Evolutionary conservation across 2,797 vertebrate genomes (phyloP).

Genomic region (Microhierax caerulescens): DNA sequence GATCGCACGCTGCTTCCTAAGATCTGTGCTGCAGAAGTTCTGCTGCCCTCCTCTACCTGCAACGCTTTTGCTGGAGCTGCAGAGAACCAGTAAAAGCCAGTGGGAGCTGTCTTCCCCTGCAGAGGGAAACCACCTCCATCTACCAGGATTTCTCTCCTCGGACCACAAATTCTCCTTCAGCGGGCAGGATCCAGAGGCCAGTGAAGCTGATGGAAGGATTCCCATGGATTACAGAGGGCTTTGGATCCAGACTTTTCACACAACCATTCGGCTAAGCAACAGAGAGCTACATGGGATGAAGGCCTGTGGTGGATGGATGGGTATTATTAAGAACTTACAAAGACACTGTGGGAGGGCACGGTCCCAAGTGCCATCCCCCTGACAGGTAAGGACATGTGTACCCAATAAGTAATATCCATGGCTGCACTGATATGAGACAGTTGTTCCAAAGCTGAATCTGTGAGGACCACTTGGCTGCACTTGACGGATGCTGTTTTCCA

Average conservation of each 20-base stretch:
- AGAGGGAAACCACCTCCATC: neutral
- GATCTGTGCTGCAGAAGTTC: neutral
- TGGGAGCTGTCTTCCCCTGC: rapidly evolving
- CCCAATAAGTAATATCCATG: slow-evolving; percentile 93
- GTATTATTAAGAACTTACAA: slow-evolving; percentile 81
- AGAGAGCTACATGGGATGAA: neutral
- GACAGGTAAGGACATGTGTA: slow-evolving; percentile 89
- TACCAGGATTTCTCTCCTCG: neutral
- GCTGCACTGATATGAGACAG: slow-evolving; percentile 91
- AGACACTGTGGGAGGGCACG: slow-evolving; percentile 91
- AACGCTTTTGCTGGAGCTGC: neutral
- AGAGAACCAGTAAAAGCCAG: rapidly evolving
- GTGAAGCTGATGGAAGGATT: neutral
- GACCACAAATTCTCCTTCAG: too few species aligned
- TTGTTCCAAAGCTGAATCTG: slow-evolving; percentile 92
- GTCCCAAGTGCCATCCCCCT: slow-evolving; percentile 97
- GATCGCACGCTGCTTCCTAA: rapidly evolving
- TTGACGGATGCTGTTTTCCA: slow-evolving; percentile 91
- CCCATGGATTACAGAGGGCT: neutral
- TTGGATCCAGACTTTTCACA: neutral
- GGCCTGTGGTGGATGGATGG: neutral
- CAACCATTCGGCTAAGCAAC: neutral
- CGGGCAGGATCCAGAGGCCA: neutral
- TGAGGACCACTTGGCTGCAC: slow-evolving; percentile 87
- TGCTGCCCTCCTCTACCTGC: neutral